Conservation (phyloP, 2,797 vertebrate genomes). For the Apodemus agrarius region DNA sequence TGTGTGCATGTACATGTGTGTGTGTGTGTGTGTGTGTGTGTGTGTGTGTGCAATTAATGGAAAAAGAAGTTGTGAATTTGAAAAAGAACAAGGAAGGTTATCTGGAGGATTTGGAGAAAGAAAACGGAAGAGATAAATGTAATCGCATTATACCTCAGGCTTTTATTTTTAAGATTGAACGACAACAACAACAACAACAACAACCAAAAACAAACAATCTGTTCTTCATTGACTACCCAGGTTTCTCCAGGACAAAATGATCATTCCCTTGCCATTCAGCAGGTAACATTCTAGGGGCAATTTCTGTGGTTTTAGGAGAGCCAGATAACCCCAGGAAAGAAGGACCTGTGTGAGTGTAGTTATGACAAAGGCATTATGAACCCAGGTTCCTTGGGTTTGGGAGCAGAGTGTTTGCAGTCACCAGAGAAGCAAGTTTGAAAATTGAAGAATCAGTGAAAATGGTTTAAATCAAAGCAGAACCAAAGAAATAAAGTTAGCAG, state of each 20-base stretch:
- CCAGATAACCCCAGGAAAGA: neutral
- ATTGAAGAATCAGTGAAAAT: neutral
- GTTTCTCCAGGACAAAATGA: neutral
- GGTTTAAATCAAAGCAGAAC: neutral
- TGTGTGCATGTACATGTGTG: neutral
- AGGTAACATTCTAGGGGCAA: neutral
- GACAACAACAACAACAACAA: neutral
- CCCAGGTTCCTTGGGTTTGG: neutral
- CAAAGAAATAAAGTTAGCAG: neutral
- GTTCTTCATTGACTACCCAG: neutral
- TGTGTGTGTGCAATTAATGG: too few species aligned
- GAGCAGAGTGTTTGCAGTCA: neutral
- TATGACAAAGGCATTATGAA: accelerated
- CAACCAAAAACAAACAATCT: neutral
- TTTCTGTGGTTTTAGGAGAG: accelerated
- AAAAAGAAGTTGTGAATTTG: neutral
- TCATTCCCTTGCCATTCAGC: neutral
- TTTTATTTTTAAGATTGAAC: neutral
- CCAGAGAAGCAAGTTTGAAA: neutral
- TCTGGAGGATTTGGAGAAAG: neutral
- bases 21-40: neutral
- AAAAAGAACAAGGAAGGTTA: neutral
- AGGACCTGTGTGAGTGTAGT: neutral
- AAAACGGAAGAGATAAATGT: neutral
- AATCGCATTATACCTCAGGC: neutral